A percentile compares a stretch with the other conserved stretches of the same genome.
Evolutionary conservation across 1,140 invertebrate genomes (phyloP).

Genomic region (Cyclargus thomasi): DNA sequence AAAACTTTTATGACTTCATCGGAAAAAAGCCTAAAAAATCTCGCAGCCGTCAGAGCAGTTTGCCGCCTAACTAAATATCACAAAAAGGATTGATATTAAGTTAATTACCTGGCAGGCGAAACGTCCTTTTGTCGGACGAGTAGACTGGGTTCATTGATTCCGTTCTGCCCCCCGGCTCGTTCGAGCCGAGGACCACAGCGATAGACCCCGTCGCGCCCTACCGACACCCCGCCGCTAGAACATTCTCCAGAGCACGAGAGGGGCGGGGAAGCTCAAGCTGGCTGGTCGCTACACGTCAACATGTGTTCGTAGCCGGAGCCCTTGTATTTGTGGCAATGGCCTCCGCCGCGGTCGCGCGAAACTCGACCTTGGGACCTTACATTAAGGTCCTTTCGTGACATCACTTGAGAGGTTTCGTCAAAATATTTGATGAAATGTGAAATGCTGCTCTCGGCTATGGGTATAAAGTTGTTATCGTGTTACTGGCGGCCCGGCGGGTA

Average conservation of each 20-base stretch:
- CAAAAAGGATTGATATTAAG: constrained; percentile 65
- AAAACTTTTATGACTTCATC: constrained; percentile 9
- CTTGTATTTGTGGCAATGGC: constrained; percentile 52
- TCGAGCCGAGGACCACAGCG: constrained; percentile 42
- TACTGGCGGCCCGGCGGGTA: constrained; percentile 25
- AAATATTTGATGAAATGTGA: constrained; percentile 23
- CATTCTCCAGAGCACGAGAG: constrained; percentile 20
- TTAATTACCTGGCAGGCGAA: constrained; percentile 68
- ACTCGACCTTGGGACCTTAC: constrained; percentile 28
- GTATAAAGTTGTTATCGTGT: constrained; percentile 22
- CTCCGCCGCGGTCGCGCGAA: constrained; percentile 36
- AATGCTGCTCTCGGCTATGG: constrained; percentile 17
- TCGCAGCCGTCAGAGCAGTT: constrained; percentile 9
- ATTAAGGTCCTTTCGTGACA: constrained; percentile 23
- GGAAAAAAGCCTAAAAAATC: not conserved
- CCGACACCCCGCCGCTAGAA: constrained; percentile 19
- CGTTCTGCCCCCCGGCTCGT: constrained; percentile 54
- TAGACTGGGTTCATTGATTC: constrained; percentile 67
- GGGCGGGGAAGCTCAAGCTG: constrained; percentile 36
- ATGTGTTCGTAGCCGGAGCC: constrained; percentile 64
- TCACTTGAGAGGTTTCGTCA: constrained; percentile 32
- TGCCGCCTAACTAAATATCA: constrained; percentile 23
- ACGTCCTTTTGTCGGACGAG: constrained; percentile 67
- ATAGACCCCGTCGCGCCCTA: constrained; percentile 29
- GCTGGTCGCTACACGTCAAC: constrained; percentile 46